Evolutionary conservation across 2,888 invertebrate species (phyloP).

Genomic region (Synergus gifuensis): DNA sequence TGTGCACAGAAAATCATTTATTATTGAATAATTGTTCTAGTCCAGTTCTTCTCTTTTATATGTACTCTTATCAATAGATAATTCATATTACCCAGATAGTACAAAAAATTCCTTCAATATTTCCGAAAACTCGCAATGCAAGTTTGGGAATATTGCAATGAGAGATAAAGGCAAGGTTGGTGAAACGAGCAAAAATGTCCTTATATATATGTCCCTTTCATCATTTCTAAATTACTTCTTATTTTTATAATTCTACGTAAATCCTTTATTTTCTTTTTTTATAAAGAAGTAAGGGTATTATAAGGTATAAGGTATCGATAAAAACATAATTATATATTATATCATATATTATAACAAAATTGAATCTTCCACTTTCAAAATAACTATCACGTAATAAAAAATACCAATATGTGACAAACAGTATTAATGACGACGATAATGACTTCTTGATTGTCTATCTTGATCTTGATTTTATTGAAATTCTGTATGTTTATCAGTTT

Average conservation of each 20-base stretch:
- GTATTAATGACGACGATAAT: not conserved
- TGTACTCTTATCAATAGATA: not conserved
- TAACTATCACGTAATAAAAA: not conserved
- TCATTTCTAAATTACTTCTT: not conserved
- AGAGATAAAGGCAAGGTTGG: too few relatives aligned
- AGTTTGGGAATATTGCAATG: too few relatives aligned
- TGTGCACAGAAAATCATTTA: too few relatives aligned
- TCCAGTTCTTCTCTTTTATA: not conserved
- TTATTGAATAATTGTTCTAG: not conserved
- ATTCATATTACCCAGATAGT: not conserved
- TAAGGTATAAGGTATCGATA: not conserved
- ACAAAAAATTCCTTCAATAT: too few relatives aligned
- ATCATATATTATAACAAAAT: not conserved
- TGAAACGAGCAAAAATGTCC: too few relatives aligned
- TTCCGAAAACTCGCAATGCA: too few relatives aligned
- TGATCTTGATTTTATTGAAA: not conserved
- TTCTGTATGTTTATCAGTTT: not conserved
- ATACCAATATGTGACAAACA: not conserved
- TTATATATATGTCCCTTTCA: too few relatives aligned
- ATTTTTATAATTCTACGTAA: not conserved
- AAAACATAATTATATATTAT: not conserved
- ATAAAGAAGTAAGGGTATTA: not conserved
- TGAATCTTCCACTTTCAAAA: not conserved
- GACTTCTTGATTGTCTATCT: not conserved
- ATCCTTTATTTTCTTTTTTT: not conserved